Evolutionary conservation across 1,140 invertebrate genomes (phyloP).

Genomic region (Ctenoplectra terminalis): DNA sequence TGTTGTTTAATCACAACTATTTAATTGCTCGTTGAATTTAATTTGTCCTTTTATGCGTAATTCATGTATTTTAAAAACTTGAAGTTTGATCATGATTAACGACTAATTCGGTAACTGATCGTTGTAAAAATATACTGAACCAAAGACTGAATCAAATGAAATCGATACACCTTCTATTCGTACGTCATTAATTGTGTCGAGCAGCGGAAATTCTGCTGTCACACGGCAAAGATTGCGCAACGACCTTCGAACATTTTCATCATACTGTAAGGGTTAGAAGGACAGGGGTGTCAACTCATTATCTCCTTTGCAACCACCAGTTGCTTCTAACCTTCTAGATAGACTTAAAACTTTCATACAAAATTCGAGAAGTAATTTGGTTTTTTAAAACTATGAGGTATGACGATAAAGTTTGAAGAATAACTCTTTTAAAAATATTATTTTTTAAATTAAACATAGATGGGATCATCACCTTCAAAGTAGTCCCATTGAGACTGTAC

Average conservation of each 20-base stretch:
- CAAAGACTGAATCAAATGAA: background rate
- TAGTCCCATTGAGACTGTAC: too few relatives aligned
- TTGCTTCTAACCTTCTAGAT: slow-evolving; percentile 49
- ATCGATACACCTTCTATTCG: background rate
- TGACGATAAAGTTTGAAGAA: too few relatives aligned
- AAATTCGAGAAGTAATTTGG: background rate
- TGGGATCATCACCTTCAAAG: too few relatives aligned
- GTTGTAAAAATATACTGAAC: background rate
- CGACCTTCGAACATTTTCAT: slow-evolving; percentile 18
- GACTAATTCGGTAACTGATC: background rate
- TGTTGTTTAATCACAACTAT: too few relatives aligned
- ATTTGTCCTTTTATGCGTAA: too few relatives aligned
- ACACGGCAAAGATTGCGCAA: background rate
- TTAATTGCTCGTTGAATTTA: too few relatives aligned
- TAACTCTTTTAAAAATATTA: too few relatives aligned
- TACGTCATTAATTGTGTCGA: background rate
- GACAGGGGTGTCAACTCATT: slow-evolving; percentile 48
- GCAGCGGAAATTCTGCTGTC: background rate
- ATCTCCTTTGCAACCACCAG: slow-evolving; percentile 69
- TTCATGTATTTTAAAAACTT: too few relatives aligned
- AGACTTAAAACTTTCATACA: slow-evolving; percentile 17
- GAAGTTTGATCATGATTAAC: too few relatives aligned
- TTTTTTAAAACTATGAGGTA: too few relatives aligned
- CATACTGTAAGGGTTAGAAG: slow-evolving; percentile 48
- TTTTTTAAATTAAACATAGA: too few relatives aligned